Evolutionary conservation across 2,113 vertebrate genomes (phyloP).

Genomic region (Dipodomys stephensi): DNA sequence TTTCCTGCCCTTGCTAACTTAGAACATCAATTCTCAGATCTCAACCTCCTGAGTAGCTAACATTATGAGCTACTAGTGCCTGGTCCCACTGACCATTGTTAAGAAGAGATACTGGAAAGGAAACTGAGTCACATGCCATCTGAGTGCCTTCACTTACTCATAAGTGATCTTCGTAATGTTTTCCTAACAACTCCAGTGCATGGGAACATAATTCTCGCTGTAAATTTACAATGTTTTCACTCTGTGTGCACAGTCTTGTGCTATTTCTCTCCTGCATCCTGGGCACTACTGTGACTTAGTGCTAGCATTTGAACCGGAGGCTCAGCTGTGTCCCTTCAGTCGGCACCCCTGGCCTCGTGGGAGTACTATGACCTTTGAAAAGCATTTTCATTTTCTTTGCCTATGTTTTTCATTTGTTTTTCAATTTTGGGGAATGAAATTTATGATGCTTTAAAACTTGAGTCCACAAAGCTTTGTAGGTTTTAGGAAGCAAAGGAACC

Average conservation of each 20-base stretch:
- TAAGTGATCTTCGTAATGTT: neutral
- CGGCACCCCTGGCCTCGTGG: neutral
- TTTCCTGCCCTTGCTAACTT: no score
- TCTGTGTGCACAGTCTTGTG: neutral
- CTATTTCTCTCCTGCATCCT: neutral
- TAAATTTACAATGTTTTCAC: neutral
- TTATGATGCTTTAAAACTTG: neutral
- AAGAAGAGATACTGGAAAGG: neutral
- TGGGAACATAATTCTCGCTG: neutral
- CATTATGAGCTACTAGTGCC: no score
- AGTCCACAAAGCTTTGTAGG: neutral
- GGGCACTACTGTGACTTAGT: neutral
- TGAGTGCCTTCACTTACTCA: neutral
- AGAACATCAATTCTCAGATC: no score
- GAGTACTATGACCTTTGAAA: neutral
- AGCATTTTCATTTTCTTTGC: slow-evolving; percentile 19
- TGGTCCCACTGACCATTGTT: neutral
- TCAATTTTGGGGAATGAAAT: neutral
- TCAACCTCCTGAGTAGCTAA: no score
- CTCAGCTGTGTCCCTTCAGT: neutral
- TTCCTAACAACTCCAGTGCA: neutral
- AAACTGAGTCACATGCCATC: neutral
- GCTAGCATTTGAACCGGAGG: neutral
- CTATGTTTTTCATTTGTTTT: slow-evolving; percentile 25
- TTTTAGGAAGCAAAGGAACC: slow-evolving; percentile 15